Evolutionary conservation across 2,888 invertebrate species (phyloP), one percentile per base, ranked within the genome.

Genomic region (Xestoiulus laeticollis): DNA sequence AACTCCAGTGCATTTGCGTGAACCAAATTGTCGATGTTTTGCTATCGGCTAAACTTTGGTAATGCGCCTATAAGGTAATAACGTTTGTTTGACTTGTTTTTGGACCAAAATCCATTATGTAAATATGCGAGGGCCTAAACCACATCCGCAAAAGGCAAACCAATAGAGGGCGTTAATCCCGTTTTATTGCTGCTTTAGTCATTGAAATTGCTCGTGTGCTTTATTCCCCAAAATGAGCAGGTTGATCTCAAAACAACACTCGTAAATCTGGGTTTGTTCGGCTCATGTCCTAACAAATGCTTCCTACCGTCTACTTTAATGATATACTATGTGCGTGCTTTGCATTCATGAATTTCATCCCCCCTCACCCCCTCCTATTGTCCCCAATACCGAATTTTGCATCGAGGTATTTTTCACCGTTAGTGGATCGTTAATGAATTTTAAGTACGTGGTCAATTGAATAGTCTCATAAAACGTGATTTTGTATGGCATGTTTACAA

Each of bases 51-150:
- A 68, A 26, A 68, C 68, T 26, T 68, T 12, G 6, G 68, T 10
- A 68, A 68, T 30, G 10, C 68, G 26, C 26, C 68, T 68, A 26
- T n/a, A 26, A 38, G 26, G 26, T 26, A 26, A n/a, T 26, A 48
- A 48, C 48, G 12, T 68, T 68, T 68, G 68, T 68, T 68, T 22
- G 59, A 22, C 59, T n/a, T 68, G 68, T 68, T 68, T 68, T 68
- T 68, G 16, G 68, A 68, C 68, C 26, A 26, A 68, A 68, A 68
- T 68, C 68, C 68, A 68, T 68, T 68, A 26, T 26, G 68, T 14
- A 68, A 68, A 68, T 68, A 68, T 12, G 68, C 26, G 30, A 10
- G 10, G 68, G 68, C 26, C 68, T 68, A 22, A 59, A 22, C 59
- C 59, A 59, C 59, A 59, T 59, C 59, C 59, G 59, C 68, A 14